A percentile compares a stretch with the other conserved stretches of the same genome.
These are phyloP conservation scores for Patella ulyssiponensis DNA, from an alignment of 2,888 invertebrate species.

Conservation along the genomic window DNA sequence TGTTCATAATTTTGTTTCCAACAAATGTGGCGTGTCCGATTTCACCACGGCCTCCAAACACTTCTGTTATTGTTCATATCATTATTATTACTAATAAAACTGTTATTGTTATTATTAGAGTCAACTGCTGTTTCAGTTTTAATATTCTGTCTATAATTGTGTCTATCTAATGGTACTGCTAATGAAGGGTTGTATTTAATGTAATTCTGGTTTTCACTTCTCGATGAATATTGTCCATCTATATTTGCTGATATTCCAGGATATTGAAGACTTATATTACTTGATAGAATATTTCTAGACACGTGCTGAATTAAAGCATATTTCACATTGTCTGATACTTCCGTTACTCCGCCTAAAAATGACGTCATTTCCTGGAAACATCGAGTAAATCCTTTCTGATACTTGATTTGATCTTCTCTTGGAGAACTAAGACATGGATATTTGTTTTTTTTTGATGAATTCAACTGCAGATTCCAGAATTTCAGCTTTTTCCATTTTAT, in stretches of 20 bases:
- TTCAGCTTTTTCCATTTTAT: conserved; percentile 1
- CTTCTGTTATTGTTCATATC: neutral
- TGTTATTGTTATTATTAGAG: neutral
- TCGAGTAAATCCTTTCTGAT: neutral
- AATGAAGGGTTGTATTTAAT: neutral
- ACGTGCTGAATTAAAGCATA: neutral
- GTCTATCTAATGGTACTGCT: neutral
- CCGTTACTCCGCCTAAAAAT: neutral
- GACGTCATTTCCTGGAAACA: conserved; percentile 6
- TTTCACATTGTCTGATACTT: neutral
- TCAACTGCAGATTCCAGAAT: conserved; percentile 1
- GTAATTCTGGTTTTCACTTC: neutral
- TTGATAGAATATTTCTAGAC: neutral
- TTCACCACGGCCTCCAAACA: neutral
- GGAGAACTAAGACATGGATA: neutral
- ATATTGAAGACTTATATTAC: neutral
- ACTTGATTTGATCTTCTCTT: conserved; percentile 2
- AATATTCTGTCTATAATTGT: neutral
- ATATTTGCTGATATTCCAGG: neutral
- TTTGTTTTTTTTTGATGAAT: conserved; percentile 4
- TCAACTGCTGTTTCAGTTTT: neutral
- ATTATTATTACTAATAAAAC: too few species aligned
- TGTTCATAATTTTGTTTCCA: too few species aligned
- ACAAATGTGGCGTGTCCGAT: too few species aligned
- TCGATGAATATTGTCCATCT: neutral